Base-by-base conservation (phyloP, 2,797 vertebrate species). In the Cheirogaleus major region DNA sequence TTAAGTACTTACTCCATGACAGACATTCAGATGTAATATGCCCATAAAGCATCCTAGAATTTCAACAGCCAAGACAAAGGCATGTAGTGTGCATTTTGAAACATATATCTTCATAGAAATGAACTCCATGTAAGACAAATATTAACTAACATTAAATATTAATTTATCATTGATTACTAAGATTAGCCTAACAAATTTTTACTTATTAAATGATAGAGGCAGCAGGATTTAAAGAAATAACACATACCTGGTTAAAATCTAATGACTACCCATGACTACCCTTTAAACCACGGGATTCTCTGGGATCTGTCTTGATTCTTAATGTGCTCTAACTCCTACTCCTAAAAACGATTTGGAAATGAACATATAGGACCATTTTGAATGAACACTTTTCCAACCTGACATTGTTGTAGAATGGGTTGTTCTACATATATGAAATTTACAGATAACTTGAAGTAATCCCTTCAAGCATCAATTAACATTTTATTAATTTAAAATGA, bases 401-500 rank as follows among this genome's bases (percentile, higher is more conserved):
- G 55, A 84, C 32, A 35, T 69, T 69, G n/a, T 89, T 95, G 76
- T 89, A n/a, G 10, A 70, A 35, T 82, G 35, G 8, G 9, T 61
- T 92, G 10, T 81, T 87, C 30, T 67, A 45, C 8, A 22, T 57
- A 84, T 41, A n/a, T 6, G n/a, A 89, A 89, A 89, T 88, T 45
- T 92, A 92, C 1, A 48, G 55, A 45, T 90, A 93, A 67, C 27
- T 81, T 14, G 81, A 83, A 92, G 20, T 76, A 82, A 87, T 78
- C 63, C 78, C 87, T 96, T 73, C 61, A 95, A 59, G 63, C 93
- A 81, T 41, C 57, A 91, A 50, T 50, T 61, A 95, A 72, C 67
- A 91, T 79, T 63, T 38, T 89, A 35, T 93, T 94, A n/a, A 61
- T 87, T 96, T 92, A 79, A 72, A 79, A 87, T 96, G 81, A 27